Evolutionary conservation across 2,888 invertebrate species (phyloP).

Genomic region (Chymomyza procnemis): DNA sequence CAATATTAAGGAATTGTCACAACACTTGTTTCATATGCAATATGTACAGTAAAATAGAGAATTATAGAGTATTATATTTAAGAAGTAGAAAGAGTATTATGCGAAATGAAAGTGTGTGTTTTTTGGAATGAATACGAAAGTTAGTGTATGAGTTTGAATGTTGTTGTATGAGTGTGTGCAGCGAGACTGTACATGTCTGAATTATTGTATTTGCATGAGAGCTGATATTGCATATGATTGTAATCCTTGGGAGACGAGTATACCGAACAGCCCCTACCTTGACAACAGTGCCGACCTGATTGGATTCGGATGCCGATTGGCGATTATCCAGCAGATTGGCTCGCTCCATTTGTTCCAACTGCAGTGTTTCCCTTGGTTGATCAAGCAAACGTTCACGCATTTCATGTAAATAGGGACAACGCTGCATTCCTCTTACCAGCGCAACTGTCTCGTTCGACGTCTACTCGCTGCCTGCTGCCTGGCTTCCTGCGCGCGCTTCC

Average conservation of each 20-base stretch:
- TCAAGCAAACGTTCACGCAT: constrained; percentile 94
- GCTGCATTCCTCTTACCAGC: constrained; percentile 77
- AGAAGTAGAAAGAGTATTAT: too few species aligned
- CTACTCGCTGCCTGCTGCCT: not conserved
- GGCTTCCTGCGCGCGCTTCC: not conserved
- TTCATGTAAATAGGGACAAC: constrained; percentile 95
- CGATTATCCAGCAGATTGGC: constrained; percentile 79
- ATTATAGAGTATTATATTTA: too few species aligned
- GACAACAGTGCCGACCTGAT: constrained; percentile 92
- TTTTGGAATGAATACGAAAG: not conserved
- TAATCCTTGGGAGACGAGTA: constrained; percentile 77
- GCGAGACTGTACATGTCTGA: not conserved
- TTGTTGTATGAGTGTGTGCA: constrained; percentile 2
- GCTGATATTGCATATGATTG: constrained; percentile 43
- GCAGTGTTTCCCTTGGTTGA: constrained; percentile 82
- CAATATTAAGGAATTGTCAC: not conserved
- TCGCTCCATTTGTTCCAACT: constrained; percentile 82
- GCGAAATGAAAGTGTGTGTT: not conserved
- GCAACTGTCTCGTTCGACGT: not conserved
- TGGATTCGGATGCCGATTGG: constrained; percentile 80
- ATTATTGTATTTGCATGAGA: not conserved
- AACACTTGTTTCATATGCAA: not conserved
- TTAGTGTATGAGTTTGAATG: constrained; percentile 23
- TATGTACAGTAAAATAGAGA: not conserved
- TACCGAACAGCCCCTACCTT: constrained; percentile 83